These are phyloP conservation scores for Sandelia bainsii DNA, from an alignment of 2,797 vertebrate genomes.

Conservation along the genomic window DNA sequence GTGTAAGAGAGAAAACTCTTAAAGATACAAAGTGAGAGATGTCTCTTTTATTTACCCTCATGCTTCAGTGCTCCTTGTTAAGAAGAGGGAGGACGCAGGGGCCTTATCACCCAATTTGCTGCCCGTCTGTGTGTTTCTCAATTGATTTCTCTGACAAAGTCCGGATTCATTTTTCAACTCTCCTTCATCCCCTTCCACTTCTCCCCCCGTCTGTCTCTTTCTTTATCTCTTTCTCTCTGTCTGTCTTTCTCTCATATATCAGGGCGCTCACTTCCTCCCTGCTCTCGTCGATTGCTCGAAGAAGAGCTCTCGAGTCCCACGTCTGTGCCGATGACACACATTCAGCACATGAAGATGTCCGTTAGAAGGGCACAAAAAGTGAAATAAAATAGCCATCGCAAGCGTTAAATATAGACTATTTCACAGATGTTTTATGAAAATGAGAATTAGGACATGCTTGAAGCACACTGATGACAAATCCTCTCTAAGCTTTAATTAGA, in stretches of 20 bases:
- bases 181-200: conserved; percentile 62
- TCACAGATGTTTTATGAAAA: conserved; percentile 88
- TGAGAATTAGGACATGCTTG: conserved; percentile 87
- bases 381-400: conserved; percentile 75
- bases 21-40: conserved; percentile 62
- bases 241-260: conserved; percentile 48
- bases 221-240: conserved; percentile 50
- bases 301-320: conserved; percentile 65
- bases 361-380: conserved; percentile 61
- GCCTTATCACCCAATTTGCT: conserved; percentile 83
- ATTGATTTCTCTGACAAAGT: conserved; percentile 85
- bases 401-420: conserved; percentile 84
- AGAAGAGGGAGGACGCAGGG: conserved; percentile 77
- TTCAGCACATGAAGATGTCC: conserved; percentile 64
- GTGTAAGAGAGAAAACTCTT: conserved; percentile 40
- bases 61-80: conserved; percentile 79
- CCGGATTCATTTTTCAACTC: conserved; percentile 79
- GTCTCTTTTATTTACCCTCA: conserved; percentile 83
- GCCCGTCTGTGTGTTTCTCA: conserved; percentile 74
- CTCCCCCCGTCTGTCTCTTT: conserved; percentile 38
- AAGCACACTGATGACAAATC: conserved; percentile 86
- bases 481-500: conserved; percentile 89
- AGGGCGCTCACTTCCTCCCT: conserved; percentile 24
- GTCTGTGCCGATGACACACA: conserved; percentile 45
- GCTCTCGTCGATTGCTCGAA: conserved; percentile 44